phyloP scores from a whole-genome alignment of 2,888 invertebrate genomes.

The Chymomyza procnemis region DNA sequence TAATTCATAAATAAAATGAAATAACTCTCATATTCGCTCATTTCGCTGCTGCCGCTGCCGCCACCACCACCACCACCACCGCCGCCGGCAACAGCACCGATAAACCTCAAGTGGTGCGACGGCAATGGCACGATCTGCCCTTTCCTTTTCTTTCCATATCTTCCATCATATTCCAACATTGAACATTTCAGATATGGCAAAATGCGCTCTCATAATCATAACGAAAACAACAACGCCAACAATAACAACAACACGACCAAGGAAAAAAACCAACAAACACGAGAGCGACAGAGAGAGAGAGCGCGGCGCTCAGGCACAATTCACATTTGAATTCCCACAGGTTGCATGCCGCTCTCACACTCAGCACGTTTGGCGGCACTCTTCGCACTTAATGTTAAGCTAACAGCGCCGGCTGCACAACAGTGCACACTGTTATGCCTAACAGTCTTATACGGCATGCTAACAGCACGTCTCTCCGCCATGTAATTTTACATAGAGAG shows the following conservation, averaged over 20 bases:
- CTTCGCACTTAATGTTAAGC: neutral
- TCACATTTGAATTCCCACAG: constrained; percentile 58
- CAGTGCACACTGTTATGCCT: neutral
- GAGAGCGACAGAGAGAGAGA: neutral
- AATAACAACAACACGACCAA: constrained; percentile 24
- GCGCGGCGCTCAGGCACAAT: too few species aligned
- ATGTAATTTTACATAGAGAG: neutral
- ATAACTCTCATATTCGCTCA: constrained; percentile 74
- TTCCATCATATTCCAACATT: constrained; percentile 73
- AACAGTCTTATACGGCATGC: neutral
- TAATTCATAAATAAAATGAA: constrained; percentile 70
- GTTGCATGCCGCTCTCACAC: constrained; percentile 44
- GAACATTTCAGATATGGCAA: constrained; percentile 29
- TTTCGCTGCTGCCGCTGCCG: constrained; percentile 41
- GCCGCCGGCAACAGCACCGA: constrained; percentile 34
- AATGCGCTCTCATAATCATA: constrained; percentile 70
- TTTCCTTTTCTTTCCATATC: constrained; percentile 66
- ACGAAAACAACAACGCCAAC: constrained; percentile 59
- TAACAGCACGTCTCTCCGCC: neutral
- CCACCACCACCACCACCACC: constrained; percentile 23
- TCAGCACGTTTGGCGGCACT: constrained; percentile 7
- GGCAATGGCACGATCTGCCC: constrained; percentile 31
- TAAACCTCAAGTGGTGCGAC: constrained; percentile 36
- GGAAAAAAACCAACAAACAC: constrained; percentile 19
- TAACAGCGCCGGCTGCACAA: neutral